Base-by-base conservation (phyloP, 2,888 invertebrate species). In the Halictus ligatus region DNA sequence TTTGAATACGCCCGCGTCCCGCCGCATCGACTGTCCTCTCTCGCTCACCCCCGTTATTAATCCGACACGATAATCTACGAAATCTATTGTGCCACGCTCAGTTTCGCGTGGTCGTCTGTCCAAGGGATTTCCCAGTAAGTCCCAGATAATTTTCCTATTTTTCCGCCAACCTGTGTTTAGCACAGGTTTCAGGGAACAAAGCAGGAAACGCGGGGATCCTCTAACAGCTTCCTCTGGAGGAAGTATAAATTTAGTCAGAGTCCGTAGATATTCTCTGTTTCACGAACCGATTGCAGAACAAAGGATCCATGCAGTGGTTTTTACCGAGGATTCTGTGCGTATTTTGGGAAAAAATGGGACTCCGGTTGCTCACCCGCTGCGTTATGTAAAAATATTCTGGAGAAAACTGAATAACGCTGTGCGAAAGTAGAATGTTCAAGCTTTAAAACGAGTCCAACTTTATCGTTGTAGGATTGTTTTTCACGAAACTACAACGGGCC, bases 1-100 rank as follows among this genome's bases (percentile, higher is more conserved):
- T 92, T 92, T 93, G 92, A 91, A 93, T 93, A 91, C 88, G 86
- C 69, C 69, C 83, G 80, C 85, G 74, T 12, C 88, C 69, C 83
- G 75, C 67, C 43, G 50, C 76, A 46, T 3, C 84, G 35, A 72
- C 58, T 75, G 25, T 12, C 50, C 69, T 40, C n/a, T 25, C n/a
- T 40, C n/a, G 35, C n/a, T 6, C 60, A 21, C 54, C 18, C 25
- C 46, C n/a, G 76, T 80, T 84, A 84, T 84, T 43, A 71, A 43
- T 71, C 43, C n/a, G 71, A n/a, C 71, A 12, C 71, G 71, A 71
- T 71, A 43, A 71, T 71, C 40, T 71, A 71, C 43, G 43, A 71
- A 71, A 71, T 71, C 40, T n/a, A 43, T 43, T 71, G 71, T 43
- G 0, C 18, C 2, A 12, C 29, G 64, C 7, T 25, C 25, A 29